Conservation (phyloP, 2,113 vertebrate species). For the Austrofundulus limnaeus region DNA sequence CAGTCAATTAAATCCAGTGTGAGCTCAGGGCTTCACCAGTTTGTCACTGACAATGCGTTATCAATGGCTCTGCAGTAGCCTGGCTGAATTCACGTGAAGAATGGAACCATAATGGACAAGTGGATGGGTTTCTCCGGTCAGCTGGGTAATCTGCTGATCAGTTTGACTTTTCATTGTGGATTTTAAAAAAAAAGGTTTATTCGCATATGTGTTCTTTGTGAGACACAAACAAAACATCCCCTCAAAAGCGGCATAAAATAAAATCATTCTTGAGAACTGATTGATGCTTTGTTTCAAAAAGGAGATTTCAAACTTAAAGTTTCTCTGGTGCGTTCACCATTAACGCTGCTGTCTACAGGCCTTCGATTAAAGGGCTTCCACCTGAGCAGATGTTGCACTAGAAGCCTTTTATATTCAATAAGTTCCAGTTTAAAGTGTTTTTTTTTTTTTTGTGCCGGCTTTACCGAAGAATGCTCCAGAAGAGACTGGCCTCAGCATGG, state of each 20-base stretch:
- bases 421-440: constrained; percentile 55
- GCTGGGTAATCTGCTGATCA: constrained; percentile 27
- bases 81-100: constrained; percentile 31
- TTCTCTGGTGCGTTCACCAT: constrained; percentile 41
- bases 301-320: not conserved
- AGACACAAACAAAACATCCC: constrained; percentile 2
- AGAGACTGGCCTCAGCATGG: constrained; percentile 30
- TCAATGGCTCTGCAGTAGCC: constrained; percentile 34
- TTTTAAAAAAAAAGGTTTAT: constrained; percentile 17
- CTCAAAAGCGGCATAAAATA: not conserved
- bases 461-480: constrained; percentile 50
- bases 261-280: no score
- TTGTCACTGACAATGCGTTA: constrained; percentile 39
- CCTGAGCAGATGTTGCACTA: no score
- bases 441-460: constrained; percentile 36
- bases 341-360: constrained; percentile 54
- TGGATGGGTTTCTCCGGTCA: constrained; percentile 14
- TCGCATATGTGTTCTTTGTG: constrained; percentile 17
- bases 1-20: constrained; percentile 41
- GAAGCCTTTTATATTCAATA: constrained; percentile 66
- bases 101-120: constrained; percentile 48
- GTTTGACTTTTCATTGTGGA: constrained; percentile 22
- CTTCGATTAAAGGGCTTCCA: constrained; percentile 64
- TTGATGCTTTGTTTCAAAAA: constrained; percentile 1
- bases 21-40: constrained; percentile 25